A percentile compares a stretch with the other conserved stretches of the same genome.
phyloP scores from a whole-genome alignment of 2,888 invertebrate genomes.

The Drosophila histrio region DNA sequence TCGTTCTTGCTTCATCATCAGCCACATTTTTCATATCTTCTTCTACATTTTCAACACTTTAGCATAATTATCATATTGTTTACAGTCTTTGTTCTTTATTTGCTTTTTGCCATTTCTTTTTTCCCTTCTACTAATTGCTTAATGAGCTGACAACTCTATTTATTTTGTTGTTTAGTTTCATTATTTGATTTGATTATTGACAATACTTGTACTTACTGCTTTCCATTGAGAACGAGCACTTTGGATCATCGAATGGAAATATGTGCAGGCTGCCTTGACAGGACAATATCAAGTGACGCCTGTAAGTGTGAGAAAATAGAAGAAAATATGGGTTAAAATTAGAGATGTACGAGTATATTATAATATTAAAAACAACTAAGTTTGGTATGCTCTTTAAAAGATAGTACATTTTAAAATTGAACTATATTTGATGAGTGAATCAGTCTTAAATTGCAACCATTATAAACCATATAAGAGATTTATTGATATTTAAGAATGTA shows the following conservation, averaged over 20 bases:
- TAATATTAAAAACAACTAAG: too few species aligned
- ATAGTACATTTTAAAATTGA: too few species aligned
- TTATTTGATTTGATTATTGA: slow-evolving; percentile 9
- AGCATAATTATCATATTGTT: slow-evolving; percentile 40
- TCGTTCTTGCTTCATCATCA: slow-evolving; percentile 16
- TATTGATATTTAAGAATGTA: too few species aligned
- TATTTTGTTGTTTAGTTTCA: slow-evolving; percentile 9
- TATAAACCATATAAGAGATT: too few species aligned
- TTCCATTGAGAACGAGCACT: slow-evolving; percentile 97
- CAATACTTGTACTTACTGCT: slow-evolving; percentile 91
- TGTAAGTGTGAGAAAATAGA: slow-evolving; percentile 71
- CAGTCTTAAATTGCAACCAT: too few species aligned
- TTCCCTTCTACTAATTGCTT: slow-evolving; percentile 17
- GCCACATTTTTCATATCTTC: slow-evolving; percentile 21
- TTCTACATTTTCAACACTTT: slow-evolving; percentile 50
- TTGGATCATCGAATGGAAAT: slow-evolving; percentile 97
- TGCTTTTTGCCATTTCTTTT: slow-evolving; percentile 1
- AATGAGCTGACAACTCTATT: slow-evolving; percentile 13
- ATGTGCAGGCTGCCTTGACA: slow-evolving; percentile 97
- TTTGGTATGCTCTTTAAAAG: too few species aligned
- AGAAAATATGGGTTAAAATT: background rate
- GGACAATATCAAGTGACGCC: slow-evolving; percentile 95
- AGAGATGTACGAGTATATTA: too few species aligned
- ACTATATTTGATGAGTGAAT: too few species aligned
- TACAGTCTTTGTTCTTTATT: slow-evolving; percentile 7